Percentiles rank a stretch among this genome's conserved stretches.
phyloP scores from a whole-genome alignment of 2,888 invertebrate species.

The Anoplius nigerrimus region DNA sequence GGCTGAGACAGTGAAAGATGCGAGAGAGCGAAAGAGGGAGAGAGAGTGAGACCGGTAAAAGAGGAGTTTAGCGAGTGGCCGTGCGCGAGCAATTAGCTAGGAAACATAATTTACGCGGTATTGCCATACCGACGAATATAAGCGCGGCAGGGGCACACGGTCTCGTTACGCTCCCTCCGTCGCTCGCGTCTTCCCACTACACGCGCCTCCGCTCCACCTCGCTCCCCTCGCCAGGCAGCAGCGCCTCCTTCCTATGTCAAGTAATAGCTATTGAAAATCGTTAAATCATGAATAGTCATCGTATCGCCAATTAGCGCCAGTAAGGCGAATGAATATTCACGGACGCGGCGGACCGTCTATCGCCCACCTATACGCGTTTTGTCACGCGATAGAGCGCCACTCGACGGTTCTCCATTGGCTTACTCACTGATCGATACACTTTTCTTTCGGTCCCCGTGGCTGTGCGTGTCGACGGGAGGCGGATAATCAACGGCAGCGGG shows the following conservation, averaged over 20 bases:
- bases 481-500: slow-evolving; percentile 1
- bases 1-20: slow-evolving; percentile 9
- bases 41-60: slow-evolving; percentile 8
- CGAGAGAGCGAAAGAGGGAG: slow-evolving; percentile 9
- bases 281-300: slow-evolving; percentile 73
- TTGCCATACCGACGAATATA: slow-evolving; percentile 41
- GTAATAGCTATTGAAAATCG: slow-evolving; percentile 72
- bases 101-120: slow-evolving; percentile 63
- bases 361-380: slow-evolving; percentile 58
- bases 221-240: slow-evolving; percentile 13
- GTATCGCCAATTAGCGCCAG: slow-evolving; percentile 70
- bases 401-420: slow-evolving; percentile 39
- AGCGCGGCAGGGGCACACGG: slow-evolving; percentile 14
- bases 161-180: slow-evolving; percentile 40
- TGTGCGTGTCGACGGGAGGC: slow-evolving; percentile 20
- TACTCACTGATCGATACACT: slow-evolving; percentile 5
- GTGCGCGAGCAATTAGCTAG: slow-evolving; percentile 62
- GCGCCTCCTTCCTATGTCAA: slow-evolving; percentile 54
- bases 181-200: slow-evolving; percentile 9
- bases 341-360: slow-evolving; percentile 53
- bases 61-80: slow-evolving; percentile 50
- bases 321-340: slow-evolving; percentile 70
- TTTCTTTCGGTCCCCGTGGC: neutral
- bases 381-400: slow-evolving; percentile 61
- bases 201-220: too few species aligned